Base-by-base conservation (phyloP, 2,113 vertebrate genomes). In the Sylvia atricapilla region DNA sequence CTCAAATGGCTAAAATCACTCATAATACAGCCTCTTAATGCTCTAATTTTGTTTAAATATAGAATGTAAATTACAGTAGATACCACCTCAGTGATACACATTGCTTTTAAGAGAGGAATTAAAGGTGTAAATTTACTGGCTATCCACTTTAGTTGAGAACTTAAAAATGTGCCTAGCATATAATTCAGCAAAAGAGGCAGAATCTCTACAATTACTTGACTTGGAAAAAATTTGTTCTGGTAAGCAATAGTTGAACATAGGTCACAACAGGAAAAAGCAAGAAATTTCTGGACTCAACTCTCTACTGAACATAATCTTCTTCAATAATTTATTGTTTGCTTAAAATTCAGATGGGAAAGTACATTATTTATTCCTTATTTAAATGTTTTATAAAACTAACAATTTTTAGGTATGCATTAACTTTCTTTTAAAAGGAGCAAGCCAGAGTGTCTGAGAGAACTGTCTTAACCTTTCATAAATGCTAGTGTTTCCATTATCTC, bases 391-490 rank as follows among this genome's bases (percentile, higher is more conserved):
- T 23, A 66, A 83, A 41, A 68, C 7, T 68, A 74, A 23, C 37
- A 50, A 44, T 53, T 84, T 87, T 78, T n/a, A 66, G 53, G 23
- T 53, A n/a, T 80, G 56, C 59, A 69, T 31, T 69, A 78, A 37
- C 50, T 93, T 93, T 80, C 76, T 91, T 69, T 63, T 52, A 66
- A 97, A 93, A 80, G 68, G 50, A 77, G 15, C 13, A 79, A 87
- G 46, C 31, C 25, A 75, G 43, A 17, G 68, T 86, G 55, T 46
- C 59, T 88, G 28, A 77, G 76, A 76, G 84, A 28, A 46, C 37
- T 85, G 50, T 70, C 79, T 82, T 91, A 91, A 83, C 67, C 52
- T 93, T 94, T 64, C 43, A 77, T 64, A 89, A 93, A 79, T 89
- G 33, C 53, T 89, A 49, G 67, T 9, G 7, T 96, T 69, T 91